Evolutionary conservation across 1,140 invertebrate genomes (phyloP), one percentile per base, ranked within the genome.

Genomic region (Galleria mellonella): DNA sequence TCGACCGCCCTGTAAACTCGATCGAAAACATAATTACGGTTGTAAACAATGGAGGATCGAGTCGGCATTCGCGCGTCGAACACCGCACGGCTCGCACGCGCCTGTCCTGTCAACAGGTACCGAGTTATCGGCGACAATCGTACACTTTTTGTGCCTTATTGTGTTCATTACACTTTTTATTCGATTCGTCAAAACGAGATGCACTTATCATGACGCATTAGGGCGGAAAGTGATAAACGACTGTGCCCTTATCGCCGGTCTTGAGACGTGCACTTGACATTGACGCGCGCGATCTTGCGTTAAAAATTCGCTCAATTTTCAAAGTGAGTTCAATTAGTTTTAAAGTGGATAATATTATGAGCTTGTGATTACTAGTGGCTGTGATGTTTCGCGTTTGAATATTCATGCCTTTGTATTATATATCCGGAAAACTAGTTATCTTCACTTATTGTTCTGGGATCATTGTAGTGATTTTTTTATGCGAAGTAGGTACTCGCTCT

Each of bases 1-100:
- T 76, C 72, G 68, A 67, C 65, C 71, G 69, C 68, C 67, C 65
- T 50, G 66, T 62, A 78, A 78, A 75, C 65, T 77, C 73, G 72
- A 79, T 77, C 71, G 74, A 78, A 76, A 75, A 75, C 71, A 64
- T 73, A 76, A 83, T 83, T 81, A 74, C 61, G 61, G 65, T 61
- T 63, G 74, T 79, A 83, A 83, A 83, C 79, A 83, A 79, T 74
- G 52, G 63, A 60, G 62, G 51, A 49, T 55, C 47, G 43, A 55
- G 60, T 49, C 69, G 72, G 70, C 79, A 83, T 78, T 82, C 76
- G 73, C 60, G 66, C 71, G 66, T 66, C 58, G 75, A 66, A 65
- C 72, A 51, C 49, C 73, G 79, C 50, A 64, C 62, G 27, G 42
- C 50, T 36, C 70, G 71, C 72, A 78, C 77, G 79, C 68, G 72